Percentiles rank a stretch among this genome's conserved stretches.
These are phyloP conservation scores for Sisyra terminalis DNA, from an alignment of 2,888 invertebrate species.

Conservation along the genomic window DNA sequence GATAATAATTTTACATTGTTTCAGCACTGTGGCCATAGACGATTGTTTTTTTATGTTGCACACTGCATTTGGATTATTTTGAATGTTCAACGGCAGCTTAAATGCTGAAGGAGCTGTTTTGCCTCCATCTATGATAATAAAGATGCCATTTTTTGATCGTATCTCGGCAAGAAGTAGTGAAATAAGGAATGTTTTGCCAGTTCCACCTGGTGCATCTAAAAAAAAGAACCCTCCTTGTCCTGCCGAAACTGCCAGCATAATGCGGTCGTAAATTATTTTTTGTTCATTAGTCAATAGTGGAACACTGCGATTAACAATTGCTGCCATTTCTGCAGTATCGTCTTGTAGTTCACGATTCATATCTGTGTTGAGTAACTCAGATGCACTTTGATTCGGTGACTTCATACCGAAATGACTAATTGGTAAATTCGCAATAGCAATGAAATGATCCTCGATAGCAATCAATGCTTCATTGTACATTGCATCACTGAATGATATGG, in stretches of 20 bases:
- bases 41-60: constrained; percentile 18
- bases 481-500: constrained; percentile 10
- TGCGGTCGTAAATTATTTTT: constrained; percentile 12
- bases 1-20: constrained; percentile 14
- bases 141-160: too few species aligned
- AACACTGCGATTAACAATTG: constrained; percentile 11
- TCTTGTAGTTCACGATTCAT: constrained; percentile 12
- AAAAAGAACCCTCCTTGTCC: constrained; percentile 12
- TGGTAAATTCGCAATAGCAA: constrained; percentile 14
- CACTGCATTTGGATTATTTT: constrained; percentile 14
- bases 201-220: constrained; percentile 3
- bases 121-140: too few species aligned
- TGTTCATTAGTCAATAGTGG: constrained; percentile 13
- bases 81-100: constrained; percentile 14
- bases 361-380: constrained; percentile 10
- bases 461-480: constrained; percentile 18
- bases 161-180: constrained; percentile 14
- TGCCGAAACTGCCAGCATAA: constrained; percentile 12
- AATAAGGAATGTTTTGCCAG: constrained; percentile 10
- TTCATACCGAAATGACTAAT: constrained; percentile 15
- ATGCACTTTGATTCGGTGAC: constrained; percentile 14
- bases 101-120: constrained; percentile 9
- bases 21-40: constrained; percentile 15
- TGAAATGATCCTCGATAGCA: constrained; percentile 17
- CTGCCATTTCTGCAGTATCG: constrained; percentile 11